Base-by-base conservation (phyloP, 1,140 invertebrate genomes). In the Trichonephila inaurata region DNA sequence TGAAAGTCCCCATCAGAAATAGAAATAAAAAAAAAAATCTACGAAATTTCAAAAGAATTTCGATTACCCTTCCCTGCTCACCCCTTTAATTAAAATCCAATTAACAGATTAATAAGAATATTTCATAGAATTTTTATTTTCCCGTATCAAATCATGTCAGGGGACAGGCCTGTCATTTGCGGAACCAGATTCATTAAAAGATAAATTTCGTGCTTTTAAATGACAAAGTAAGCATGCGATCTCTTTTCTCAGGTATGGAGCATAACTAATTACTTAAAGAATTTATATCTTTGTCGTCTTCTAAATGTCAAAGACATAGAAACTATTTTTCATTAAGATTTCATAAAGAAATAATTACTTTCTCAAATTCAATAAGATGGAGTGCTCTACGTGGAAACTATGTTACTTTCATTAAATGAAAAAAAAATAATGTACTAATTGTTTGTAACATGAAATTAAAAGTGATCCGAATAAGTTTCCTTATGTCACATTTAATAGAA, bases 51-150 rank as follows among this genome's bases (percentile, higher is more conserved):
- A 33, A 86, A 86, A 62, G 83, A 86, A 86, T 62, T 14, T 72
- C 21, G 4, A 18, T 21, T 5, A 51, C 40, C 12, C 14, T 24
- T 18, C 83, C 6, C 58, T 60, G 6, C 10, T 28, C 24, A 10
- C 61, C 58, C 69, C 60, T 61, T 86, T 86, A 86, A 86, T 86
- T 86, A 86, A 86, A 86, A 61, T 86, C 58, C 83, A 86, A 86
- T 86, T 86, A 86, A 86, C 83, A 86, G 58, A 86, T 86, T 86
- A 58, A 61, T 83, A 86, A 33, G 58, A 62, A 33, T 62, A 62
- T 86, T 86, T 62, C 83, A 14, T 33, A 24, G 12, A n/a, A 1
- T 7, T 86, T 60, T 86, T 60, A 12, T 12, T 44, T 77, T 58
- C 81, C 10, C n/a, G 21, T 10, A 83, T 58, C 12, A 72, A 24